These are phyloP conservation scores for Cataglyphis livida DNA, from an alignment of 2,888 invertebrate genomes.

Conservation along the genomic window DNA sequence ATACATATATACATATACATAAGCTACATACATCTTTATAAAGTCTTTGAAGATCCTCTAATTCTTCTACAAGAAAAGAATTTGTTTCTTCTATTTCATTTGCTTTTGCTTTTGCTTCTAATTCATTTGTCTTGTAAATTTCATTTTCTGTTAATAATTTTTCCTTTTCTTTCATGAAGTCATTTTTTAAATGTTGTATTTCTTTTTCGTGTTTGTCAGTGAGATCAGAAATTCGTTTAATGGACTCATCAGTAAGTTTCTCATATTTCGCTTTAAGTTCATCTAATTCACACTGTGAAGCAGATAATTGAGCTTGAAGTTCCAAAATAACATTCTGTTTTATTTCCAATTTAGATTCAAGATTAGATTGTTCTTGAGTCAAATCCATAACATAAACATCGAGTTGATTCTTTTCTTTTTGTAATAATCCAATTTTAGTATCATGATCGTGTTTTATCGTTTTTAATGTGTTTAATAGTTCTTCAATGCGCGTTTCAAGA, in stretches of 20 bases:
- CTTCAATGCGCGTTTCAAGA: conserved; percentile 56
- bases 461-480: conserved; percentile 62
- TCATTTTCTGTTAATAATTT: conserved; percentile 70
- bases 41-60: conserved; percentile 74
- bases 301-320: conserved; percentile 73
- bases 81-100: conserved; percentile 70
- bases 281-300: conserved; percentile 73
- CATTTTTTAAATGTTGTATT: conserved; percentile 60
- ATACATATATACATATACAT: conserved; percentile 56
- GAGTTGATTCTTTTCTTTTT: conserved; percentile 67
- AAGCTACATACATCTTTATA: conserved; percentile 69
- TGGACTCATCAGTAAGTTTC: conserved; percentile 63
- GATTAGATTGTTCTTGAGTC: conserved; percentile 52
- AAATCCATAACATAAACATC: conserved; percentile 56
- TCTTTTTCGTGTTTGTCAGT: conserved; percentile 63
- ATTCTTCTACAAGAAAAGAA: conserved; percentile 68
- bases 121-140: conserved; percentile 55
- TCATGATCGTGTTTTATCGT: conserved; percentile 55
- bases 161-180: conserved; percentile 73
- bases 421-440: conserved; percentile 63
- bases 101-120: conserved; percentile 68
- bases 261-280: conserved; percentile 72
- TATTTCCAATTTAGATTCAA: conserved; percentile 68
- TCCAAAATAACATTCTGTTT: conserved; percentile 71
- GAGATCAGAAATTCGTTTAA: conserved; percentile 56